Base-by-base conservation (phyloP, 2,113 vertebrate species). In the Hemicordylus capensis region DNA sequence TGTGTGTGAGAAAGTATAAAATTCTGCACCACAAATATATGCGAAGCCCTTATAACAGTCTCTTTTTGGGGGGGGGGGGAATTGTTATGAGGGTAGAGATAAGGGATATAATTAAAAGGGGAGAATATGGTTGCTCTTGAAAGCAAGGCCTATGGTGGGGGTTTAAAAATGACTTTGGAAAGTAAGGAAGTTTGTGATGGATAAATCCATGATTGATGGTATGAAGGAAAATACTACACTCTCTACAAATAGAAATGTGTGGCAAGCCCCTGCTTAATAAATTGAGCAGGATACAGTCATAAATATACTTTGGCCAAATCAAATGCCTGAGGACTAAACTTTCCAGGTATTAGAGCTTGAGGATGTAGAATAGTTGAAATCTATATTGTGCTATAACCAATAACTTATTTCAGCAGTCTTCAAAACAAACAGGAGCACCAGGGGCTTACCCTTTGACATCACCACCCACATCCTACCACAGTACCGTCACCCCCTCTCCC, bases 361-460 rank as follows among this genome's bases (percentile, higher is more conserved):
- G 77, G 76, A 28, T 66, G 59, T 56, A 87, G 51, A 86, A 69
- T 59, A 2, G 39, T 85, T 0, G 69, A 73, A 86, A 8, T 1
- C n/a, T 67, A 64, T 0, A 0, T 85, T 92, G 72, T 90, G 37
- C 15, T 88, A 1, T 90, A 82, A 90, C 92, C 75, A 87, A 80
- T 39, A 24, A 19, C 20, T 37, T 74, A 63, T 85, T 95, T 85
- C 93, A 96, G 96, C 89, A 96, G 70, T 97, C 97, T 96, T 93
- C 96, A 82, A 97, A 97, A 90, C 96, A 97, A 88, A 91, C 96
- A n/a, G 96, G 96, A 88, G 93, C 95, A 14, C 96, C 97, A 0
- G 97, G 97, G 12, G 97, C 98, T 1, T 99, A 99, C 87, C 98
- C 98, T 64, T 97, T 99, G 70, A 99, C 98, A 59, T 99, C 99